Base-by-base conservation (phyloP, 2,888 invertebrate species). In the Andrena bicolor region DNA sequence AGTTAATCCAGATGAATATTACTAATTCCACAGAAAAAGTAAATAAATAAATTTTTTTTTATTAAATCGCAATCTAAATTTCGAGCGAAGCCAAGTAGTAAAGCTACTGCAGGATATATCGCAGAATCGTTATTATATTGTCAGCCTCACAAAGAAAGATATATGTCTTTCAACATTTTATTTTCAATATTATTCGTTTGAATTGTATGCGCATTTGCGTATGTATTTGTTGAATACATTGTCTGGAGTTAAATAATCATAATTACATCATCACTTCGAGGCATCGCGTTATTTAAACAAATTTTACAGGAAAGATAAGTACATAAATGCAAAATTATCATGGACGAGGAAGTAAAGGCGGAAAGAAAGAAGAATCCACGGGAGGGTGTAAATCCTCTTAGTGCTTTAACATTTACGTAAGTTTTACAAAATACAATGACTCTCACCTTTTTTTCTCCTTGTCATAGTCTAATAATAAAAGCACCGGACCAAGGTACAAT, bases 341-440 rank as follows among this genome's bases (percentile, higher is more conserved):
- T 94, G 94, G 94, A 94, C 85, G 92, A 92, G 76, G 93, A 92
- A 80, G 89, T 76, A 58, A 87, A 90, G 49, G 69, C 80, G 2
- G 90, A 93, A 75, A 93, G 89, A 76, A 89, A 84, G 73, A 93
- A 92, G 80, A 95, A 95, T 92, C 95, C 95, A 2, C 94, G 95
- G 56, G 94, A 94, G 85, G 94, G 93, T 80, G 95, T 95, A 0
- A 95, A 95, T 90, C 89, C 94, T 60, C 92, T 95, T 74, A 95
- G 95, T 30, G 90, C 94, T 76, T 90, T 95, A 66, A 95, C 95
- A 63, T 95, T 95, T 89, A 93, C 95, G 96, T 95, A 94, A 89
- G 94, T 93, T 30, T 8, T 28, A 41, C 16, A 2, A 41, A 35
- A 13, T n/a, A 3, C 6, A 8, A 20, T 30, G 28, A 53, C 20